A percentile compares a stretch with the other conserved stretches of the same genome.
Evolutionary conservation across 2,797 vertebrate species (phyloP).

Genomic region (Chaetodon trifasciatus): DNA sequence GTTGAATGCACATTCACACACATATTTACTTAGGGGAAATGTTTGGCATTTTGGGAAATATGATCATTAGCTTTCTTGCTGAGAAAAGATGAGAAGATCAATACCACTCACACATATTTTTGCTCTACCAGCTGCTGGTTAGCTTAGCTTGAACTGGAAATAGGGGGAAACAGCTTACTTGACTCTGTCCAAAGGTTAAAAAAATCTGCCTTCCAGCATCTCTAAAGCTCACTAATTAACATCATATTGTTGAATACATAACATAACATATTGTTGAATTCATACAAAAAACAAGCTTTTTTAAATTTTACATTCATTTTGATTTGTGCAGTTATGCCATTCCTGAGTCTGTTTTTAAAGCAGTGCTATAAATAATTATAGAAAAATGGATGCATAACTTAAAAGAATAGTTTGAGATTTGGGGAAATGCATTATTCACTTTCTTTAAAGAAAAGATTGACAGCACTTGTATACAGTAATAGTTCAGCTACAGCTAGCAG

Average conservation of each 20-base stretch:
- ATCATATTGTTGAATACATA: not conserved
- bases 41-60: not conserved
- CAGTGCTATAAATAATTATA: not conserved
- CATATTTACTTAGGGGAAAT: constrained; percentile 2
- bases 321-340: too few relatives aligned
- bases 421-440: not conserved
- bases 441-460: not conserved
- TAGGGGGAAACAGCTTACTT: not conserved
- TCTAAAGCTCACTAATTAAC: not conserved
- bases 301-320: not conserved
- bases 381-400: not conserved
- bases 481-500: not conserved
- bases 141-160: constrained; percentile 1
- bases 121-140: not conserved
- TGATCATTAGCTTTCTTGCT: not conserved
- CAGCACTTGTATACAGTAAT: too few relatives aligned
- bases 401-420: not conserved
- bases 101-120: not conserved
- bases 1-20: constrained; percentile 50
- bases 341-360: not conserved
- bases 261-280: not conserved
- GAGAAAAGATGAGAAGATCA: not conserved
- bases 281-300: not conserved
- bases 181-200: not conserved
- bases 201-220: not conserved